These are phyloP conservation scores for Tetrax tetrax DNA, from an alignment of 2,113 vertebrate genomes.

Conservation along the genomic window DNA sequence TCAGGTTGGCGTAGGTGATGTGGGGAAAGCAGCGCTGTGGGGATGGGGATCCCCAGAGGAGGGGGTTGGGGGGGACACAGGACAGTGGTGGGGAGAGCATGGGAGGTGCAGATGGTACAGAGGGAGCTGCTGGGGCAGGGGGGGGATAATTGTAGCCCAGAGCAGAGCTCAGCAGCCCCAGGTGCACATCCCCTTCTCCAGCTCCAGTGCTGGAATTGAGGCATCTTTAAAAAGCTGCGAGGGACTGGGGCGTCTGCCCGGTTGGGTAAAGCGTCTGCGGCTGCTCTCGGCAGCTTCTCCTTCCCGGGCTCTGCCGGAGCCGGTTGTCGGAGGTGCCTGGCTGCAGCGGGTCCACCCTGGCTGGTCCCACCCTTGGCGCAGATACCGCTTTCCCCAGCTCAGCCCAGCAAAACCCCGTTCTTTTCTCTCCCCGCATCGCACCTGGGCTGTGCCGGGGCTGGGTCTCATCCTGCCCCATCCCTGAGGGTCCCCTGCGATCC, in stretches of 20 bases:
- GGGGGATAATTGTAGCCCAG: background rate
- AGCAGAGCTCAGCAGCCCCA: background rate
- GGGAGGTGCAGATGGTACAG: background rate
- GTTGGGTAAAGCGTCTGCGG: background rate
- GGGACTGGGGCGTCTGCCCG: background rate
- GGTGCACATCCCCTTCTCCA: background rate
- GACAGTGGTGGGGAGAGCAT: accelerated
- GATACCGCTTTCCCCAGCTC: background rate
- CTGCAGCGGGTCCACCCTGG: background rate
- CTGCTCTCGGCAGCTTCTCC: background rate
- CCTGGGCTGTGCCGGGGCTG: accelerated
- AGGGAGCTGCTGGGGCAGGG: background rate
- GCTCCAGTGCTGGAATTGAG: accelerated
- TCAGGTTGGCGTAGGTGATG: background rate
- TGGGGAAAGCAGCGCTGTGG: accelerated
- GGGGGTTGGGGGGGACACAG: background rate
- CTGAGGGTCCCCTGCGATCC: accelerated
- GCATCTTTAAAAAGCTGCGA: background rate
- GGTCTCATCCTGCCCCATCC: background rate
- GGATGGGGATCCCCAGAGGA: background rate
- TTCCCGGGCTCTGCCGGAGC: background rate
- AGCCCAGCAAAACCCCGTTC: background rate
- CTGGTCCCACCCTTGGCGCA: background rate
- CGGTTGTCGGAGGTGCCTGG: background rate
- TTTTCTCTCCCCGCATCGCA: accelerated